A percentile compares a stretch with the other conserved stretches of the same genome.
Conservation (phyloP, 2,113 vertebrate species). For the Seriola quinqueradiata region DNA sequence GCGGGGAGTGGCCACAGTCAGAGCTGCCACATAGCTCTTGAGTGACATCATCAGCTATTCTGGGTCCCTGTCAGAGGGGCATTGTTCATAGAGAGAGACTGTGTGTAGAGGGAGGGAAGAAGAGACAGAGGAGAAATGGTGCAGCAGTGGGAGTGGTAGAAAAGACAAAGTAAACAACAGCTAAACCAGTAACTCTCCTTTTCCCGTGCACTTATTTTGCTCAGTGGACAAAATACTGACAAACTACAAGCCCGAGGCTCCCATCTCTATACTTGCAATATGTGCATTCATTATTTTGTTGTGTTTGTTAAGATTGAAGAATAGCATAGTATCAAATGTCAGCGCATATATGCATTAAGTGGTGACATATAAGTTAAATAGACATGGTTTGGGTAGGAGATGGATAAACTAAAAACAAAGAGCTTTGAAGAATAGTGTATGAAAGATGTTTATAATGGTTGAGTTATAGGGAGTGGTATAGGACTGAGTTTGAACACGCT, state of each 20-base stretch:
- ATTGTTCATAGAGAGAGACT: constrained; percentile 70
- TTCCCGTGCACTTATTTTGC: constrained; percentile 25
- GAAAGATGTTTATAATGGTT: constrained; percentile 13
- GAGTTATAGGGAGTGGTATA: constrained; percentile 31
- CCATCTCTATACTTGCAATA: not conserved
- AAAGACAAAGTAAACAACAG: constrained; percentile 28
- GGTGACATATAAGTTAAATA: not conserved
- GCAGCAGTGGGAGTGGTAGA: constrained; percentile 15
- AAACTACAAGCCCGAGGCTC: not conserved
- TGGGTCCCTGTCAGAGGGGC: constrained; percentile 68
- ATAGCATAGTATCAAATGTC: not conserved
- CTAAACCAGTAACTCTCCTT: constrained; percentile 30
- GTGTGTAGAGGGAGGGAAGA: constrained; percentile 16
- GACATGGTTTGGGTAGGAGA: not conserved
- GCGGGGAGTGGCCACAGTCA: constrained; percentile 55
- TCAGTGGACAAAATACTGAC: constrained; percentile 7
- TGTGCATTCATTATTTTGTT: not conserved
- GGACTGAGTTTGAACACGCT: constrained; percentile 32
- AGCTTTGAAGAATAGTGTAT: not conserved
- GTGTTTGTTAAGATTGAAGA: not conserved
- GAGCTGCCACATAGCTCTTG: constrained; percentile 73
- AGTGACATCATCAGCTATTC: constrained; percentile 81
- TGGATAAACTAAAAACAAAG: not conserved
- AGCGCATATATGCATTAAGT: not conserved
- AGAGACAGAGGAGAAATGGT: constrained; percentile 1